phyloP scores from a whole-genome alignment of 2,888 invertebrate species.

The Yponomeuta cagnagella region DNA sequence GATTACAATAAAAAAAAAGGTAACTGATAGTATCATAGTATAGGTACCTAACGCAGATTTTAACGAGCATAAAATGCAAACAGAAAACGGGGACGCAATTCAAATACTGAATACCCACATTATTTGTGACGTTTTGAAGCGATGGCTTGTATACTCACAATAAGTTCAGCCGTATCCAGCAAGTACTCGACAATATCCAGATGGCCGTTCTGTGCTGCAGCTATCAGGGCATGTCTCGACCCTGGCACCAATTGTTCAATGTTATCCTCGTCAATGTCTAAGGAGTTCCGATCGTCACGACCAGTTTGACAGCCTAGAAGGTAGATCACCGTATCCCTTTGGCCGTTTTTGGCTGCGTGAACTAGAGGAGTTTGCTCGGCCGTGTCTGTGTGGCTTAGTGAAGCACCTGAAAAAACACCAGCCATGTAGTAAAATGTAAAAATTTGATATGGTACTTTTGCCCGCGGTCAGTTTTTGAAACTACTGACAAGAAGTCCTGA shows the following conservation, averaged over 20 bases:
- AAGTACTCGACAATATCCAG: constrained; percentile 92
- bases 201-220: constrained; percentile 91
- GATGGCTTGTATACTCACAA: constrained; percentile 74
- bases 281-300: constrained; percentile 80
- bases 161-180: constrained; percentile 88
- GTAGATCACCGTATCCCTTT: constrained; percentile 90
- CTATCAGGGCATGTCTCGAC: constrained; percentile 90
- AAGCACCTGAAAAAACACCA: constrained; percentile 66
- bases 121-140: too few species aligned
- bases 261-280: constrained; percentile 58
- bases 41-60: too few species aligned
- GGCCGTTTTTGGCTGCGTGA: constrained; percentile 92
- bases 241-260: constrained; percentile 85
- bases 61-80: too few species aligned
- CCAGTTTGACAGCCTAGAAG: constrained; percentile 83
- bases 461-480: too few species aligned
- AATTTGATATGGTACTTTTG: too few species aligned
- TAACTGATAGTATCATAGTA: too few species aligned
- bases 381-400: constrained; percentile 86
- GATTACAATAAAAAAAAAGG: too few species aligned
- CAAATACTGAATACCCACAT: too few species aligned
- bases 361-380: constrained; percentile 91
- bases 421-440: too few species aligned
- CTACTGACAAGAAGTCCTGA: too few species aligned
- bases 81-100: too few species aligned